phyloP scores from a whole-genome alignment of 2,797 vertebrate species.

The Chanos chanos region DNA sequence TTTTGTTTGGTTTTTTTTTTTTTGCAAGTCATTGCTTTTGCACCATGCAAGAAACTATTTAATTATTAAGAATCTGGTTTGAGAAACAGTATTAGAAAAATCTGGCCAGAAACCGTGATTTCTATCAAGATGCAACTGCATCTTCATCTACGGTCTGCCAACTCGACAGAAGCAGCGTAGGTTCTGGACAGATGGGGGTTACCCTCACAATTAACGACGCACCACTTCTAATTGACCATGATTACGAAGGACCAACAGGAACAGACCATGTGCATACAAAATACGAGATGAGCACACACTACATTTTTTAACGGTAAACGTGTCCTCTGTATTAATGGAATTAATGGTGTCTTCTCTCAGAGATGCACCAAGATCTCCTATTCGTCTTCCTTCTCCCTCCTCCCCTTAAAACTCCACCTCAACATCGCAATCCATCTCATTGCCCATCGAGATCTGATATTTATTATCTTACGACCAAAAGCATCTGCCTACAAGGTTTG shows the following conservation, averaged over 20 bases:
- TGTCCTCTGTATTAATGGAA: conserved; percentile 9
- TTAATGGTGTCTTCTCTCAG: not conserved
- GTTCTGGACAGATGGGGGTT: conserved; percentile 10
- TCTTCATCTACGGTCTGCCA: not conserved
- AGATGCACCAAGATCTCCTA: conserved; percentile 11
- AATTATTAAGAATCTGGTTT: conserved; percentile 34
- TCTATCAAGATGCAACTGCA: conserved; percentile 6
- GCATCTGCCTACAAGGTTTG: conserved; percentile 57
- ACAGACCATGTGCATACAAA: conserved; percentile 7
- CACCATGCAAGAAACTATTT: conserved; percentile 19
- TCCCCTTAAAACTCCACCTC: not conserved
- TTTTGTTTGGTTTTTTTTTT: not conserved
- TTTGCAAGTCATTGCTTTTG: conserved; percentile 13
- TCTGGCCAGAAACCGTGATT: conserved; percentile 16
- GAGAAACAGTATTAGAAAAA: conserved; percentile 24
- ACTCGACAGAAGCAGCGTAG: conserved; percentile 1
- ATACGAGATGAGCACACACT: conserved; percentile 25
- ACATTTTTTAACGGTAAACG: conserved; percentile 35
- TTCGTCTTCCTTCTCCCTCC: not conserved
- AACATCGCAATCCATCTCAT: not conserved
- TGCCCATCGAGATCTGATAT: conserved; percentile 35
- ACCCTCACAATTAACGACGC: conserved; percentile 1
- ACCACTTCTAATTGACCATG: conserved; percentile 13
- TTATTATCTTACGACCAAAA: conserved; percentile 52
- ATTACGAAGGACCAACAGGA: conserved; percentile 7